phyloP scores from a whole-genome alignment of 2,113 vertebrate species.

The Myrmophylax atrothorax region DNA sequence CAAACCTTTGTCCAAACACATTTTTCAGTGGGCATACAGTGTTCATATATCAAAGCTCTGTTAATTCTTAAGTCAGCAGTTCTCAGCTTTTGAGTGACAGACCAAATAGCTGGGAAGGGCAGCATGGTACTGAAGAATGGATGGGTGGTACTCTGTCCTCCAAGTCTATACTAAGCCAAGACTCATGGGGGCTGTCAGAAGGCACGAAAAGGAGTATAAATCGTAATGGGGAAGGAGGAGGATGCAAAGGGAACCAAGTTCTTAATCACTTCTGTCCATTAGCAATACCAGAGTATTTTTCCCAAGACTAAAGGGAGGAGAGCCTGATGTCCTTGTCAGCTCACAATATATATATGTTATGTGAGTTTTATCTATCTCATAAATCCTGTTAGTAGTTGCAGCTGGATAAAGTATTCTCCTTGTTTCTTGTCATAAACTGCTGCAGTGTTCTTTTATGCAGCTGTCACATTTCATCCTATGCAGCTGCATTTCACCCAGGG shows the following conservation, averaged over 20 bases:
- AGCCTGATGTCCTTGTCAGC: conserved; percentile 36
- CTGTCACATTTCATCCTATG: conserved; percentile 57
- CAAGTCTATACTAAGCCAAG: neutral
- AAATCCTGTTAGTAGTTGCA: conserved; percentile 33
- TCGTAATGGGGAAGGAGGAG: neutral
- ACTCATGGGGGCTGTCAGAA: neutral
- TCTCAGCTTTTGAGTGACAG: neutral
- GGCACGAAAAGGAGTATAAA: conserved; percentile 14
- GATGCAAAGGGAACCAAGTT: neutral
- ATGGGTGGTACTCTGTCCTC: neutral
- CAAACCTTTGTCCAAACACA: neutral
- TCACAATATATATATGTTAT: neutral
- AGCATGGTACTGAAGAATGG: neutral
- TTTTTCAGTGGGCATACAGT: neutral
- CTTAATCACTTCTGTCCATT: conserved; percentile 31
- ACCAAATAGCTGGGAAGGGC: neutral
- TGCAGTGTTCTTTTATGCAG: conserved; percentile 19
- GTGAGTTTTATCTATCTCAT: conserved; percentile 41
- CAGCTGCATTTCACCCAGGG: conserved; percentile 44
- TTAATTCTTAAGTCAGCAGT: neutral
- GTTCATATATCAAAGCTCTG: neutral
- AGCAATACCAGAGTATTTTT: conserved; percentile 1
- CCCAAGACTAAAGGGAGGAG: neutral
- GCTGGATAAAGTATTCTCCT: conserved; percentile 44
- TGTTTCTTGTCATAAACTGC: conserved; percentile 56